Conservation (phyloP, 2,113 vertebrate genomes). For the Podiceps cristatus region DNA sequence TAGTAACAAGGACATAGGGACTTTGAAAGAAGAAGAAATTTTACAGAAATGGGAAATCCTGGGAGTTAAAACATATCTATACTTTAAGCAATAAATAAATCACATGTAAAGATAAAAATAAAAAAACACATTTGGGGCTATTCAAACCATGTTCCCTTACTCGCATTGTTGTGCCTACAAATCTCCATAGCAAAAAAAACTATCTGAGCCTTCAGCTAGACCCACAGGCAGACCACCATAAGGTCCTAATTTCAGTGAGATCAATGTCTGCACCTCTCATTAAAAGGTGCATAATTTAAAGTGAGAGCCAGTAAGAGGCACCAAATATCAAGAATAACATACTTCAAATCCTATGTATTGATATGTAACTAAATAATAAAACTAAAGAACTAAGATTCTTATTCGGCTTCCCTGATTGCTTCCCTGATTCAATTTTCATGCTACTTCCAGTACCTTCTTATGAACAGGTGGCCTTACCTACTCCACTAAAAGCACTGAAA, state of each 20-base stretch:
- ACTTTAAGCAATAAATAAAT: background rate
- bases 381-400: background rate
- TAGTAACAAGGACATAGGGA: background rate
- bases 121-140: background rate
- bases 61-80: background rate
- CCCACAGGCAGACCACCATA: rapidly evolving
- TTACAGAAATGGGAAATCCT: background rate
- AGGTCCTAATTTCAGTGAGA: background rate
- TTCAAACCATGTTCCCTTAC: background rate
- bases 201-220: background rate
- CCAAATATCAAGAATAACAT: background rate
- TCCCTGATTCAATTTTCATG: background rate
- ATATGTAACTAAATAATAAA: background rate
- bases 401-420: background rate
- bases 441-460: background rate
- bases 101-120: background rate
- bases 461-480: background rate
- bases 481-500: background rate
- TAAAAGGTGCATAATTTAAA: background rate
- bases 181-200: background rate
- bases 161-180: background rate
- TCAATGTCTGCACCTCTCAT: background rate
- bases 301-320: background rate
- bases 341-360: background rate
- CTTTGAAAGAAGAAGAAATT: background rate